phyloP scores from a whole-genome alignment of 2,797 vertebrate species.

The Siniperca undulata region DNA sequence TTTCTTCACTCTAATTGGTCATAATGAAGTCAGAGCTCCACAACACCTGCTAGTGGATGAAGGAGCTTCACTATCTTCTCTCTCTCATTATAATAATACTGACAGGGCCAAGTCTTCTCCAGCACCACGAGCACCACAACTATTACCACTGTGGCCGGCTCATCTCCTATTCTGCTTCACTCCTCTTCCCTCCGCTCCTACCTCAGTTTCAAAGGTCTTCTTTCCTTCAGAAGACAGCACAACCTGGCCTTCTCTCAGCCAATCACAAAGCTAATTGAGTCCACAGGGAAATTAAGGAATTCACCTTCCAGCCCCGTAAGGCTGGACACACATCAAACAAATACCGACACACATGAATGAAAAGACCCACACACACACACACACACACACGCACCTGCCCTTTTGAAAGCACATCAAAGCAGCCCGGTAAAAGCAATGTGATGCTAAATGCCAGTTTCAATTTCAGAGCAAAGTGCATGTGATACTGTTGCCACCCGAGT shows the following conservation, averaged over 20 bases:
- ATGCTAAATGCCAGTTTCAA: slow-evolving; percentile 84
- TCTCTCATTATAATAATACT: slow-evolving; percentile 78
- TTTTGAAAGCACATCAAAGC: slow-evolving; percentile 83
- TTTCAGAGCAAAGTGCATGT: slow-evolving; percentile 78
- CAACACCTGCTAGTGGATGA: slow-evolving; percentile 79
- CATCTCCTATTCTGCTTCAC: slow-evolving; percentile 82
- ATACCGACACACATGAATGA: slow-evolving; percentile 81
- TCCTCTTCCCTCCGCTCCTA: slow-evolving; percentile 65
- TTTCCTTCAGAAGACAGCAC: slow-evolving; percentile 79
- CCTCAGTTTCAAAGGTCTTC: slow-evolving; percentile 84
- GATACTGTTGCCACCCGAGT: slow-evolving; percentile 74
- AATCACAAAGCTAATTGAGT: slow-evolving; percentile 87
- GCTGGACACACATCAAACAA: slow-evolving; percentile 87
- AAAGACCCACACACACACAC: slow-evolving; percentile 45
- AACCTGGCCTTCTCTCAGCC: slow-evolving; percentile 85
- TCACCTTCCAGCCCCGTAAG: slow-evolving; percentile 84
- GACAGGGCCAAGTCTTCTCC: slow-evolving; percentile 70
- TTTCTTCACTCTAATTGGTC: slow-evolving; percentile 83
- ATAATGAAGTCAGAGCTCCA: slow-evolving; percentile 77
- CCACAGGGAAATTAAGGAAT: slow-evolving; percentile 85
- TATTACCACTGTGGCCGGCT: slow-evolving; percentile 76
- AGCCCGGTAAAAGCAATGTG: slow-evolving; percentile 73
- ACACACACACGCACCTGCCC: slow-evolving; percentile 70
- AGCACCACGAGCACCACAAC: slow-evolving; percentile 51
- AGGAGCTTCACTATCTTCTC: slow-evolving; percentile 68